Conservation (phyloP, 2,888 invertebrate genomes). For the Timandra comae region DNA sequence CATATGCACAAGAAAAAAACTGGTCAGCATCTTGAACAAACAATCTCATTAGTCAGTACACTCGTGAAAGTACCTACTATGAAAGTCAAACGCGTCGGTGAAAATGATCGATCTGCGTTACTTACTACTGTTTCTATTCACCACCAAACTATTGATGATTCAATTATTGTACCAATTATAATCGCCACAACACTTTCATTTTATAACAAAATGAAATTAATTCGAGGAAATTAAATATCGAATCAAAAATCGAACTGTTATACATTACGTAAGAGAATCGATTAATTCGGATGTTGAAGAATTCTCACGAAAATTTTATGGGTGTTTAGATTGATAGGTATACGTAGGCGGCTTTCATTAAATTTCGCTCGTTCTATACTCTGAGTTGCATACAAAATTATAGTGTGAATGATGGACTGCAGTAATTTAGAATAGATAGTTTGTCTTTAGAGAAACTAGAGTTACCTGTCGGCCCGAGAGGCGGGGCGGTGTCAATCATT, state of each 20-base stretch:
- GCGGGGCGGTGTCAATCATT: slow-evolving; percentile 27
- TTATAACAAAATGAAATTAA: slow-evolving; percentile 28
- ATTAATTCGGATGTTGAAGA: slow-evolving; percentile 26
- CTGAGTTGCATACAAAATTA: slow-evolving; percentile 8
- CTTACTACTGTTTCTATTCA: slow-evolving; percentile 34
- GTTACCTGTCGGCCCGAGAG: slow-evolving; percentile 25
- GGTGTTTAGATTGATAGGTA: slow-evolving; percentile 33
- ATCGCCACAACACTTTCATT: slow-evolving; percentile 28
- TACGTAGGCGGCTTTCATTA: slow-evolving; percentile 31
- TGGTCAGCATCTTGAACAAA: slow-evolving; percentile 33
- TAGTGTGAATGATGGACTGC: slow-evolving; percentile 5
- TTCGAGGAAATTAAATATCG: slow-evolving; percentile 20
- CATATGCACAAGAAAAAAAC: slow-evolving; percentile 24
- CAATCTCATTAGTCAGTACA: slow-evolving; percentile 38
- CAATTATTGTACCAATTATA: slow-evolving; percentile 33
- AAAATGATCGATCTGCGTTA: slow-evolving; percentile 43
- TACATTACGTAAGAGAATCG: slow-evolving; percentile 27
- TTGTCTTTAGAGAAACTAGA: slow-evolving; percentile 35
- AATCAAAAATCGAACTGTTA: slow-evolving; percentile 17
- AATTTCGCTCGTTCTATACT: slow-evolving; percentile 32
- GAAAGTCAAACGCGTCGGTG: slow-evolving; percentile 35
- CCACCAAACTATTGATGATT: slow-evolving; percentile 29
- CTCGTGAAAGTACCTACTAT: slow-evolving; percentile 47
- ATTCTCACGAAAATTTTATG: slow-evolving; percentile 34
- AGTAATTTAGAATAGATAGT: slow-evolving; percentile 42